phyloP scores from a whole-genome alignment of 2,113 vertebrate genomes.

The Grammatotria lemairii region DNA sequence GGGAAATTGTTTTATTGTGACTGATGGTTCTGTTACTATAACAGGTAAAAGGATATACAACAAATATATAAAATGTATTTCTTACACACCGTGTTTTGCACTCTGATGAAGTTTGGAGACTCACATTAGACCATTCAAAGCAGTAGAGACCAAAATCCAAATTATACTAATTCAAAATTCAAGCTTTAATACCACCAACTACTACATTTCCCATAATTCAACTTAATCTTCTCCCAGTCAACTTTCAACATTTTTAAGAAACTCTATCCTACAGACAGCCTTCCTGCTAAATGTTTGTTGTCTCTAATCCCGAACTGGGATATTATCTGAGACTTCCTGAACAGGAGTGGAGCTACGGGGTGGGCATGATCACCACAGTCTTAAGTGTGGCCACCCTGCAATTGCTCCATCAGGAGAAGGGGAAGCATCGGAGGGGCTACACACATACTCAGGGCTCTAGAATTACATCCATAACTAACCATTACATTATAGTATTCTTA shows the following conservation, averaged over 20 bases:
- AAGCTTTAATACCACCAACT: rapidly evolving
- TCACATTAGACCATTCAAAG: rapidly evolving
- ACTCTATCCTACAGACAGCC: too few species aligned
- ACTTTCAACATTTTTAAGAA: rapidly evolving
- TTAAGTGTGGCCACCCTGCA: too few species aligned
- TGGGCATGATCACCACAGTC: too few species aligned
- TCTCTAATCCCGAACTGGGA: too few species aligned
- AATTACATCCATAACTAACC: too few species aligned
- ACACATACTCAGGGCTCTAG: too few species aligned
- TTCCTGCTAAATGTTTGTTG: too few species aligned
- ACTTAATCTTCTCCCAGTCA: rapidly evolving
- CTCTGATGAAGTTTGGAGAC: rapidly evolving
- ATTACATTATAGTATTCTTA: too few species aligned
- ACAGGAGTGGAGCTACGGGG: rapidly evolving
- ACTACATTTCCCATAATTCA: rapidly evolving
- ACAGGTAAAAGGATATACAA: neutral
- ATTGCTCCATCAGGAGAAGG: too few species aligned
- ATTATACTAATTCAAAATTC: rapidly evolving
- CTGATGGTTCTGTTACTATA: neutral
- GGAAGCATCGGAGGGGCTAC: too few species aligned
- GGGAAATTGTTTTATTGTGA: rapidly evolving
- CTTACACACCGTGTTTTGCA: rapidly evolving
- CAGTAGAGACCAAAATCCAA: rapidly evolving
- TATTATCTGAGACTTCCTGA: too few species aligned
- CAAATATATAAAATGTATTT: rapidly evolving